phyloP scores from a whole-genome alignment of 2,113 vertebrate species.

The Pardalotus punctatus region DNA sequence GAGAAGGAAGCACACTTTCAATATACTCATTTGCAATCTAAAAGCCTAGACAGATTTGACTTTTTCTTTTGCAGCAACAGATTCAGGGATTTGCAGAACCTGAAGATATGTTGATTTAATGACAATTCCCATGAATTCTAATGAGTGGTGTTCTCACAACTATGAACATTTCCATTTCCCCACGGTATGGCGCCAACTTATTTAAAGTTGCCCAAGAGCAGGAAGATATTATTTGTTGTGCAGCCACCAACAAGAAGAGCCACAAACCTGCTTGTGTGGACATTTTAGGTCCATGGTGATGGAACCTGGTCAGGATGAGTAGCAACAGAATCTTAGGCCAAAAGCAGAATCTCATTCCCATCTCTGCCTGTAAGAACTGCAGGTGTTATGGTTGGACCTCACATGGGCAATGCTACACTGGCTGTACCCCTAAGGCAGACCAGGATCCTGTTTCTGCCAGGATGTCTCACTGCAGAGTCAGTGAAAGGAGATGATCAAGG shows the following conservation, averaged over 20 bases:
- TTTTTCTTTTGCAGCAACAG: not conserved
- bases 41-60: not conserved
- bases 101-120: not conserved
- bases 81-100: not conserved
- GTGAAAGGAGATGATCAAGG: not conserved
- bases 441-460: not conserved
- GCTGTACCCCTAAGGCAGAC: not conserved
- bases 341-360: not conserved
- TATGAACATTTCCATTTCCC: not conserved
- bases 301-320: not conserved
- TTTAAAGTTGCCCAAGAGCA: not conserved
- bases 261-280: not conserved
- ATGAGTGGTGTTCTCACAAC: not conserved
- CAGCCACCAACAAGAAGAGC: not conserved
- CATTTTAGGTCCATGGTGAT: not conserved
- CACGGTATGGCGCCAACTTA: fast-evolving
- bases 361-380: not conserved
- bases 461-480: not conserved
- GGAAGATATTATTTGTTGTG: not conserved
- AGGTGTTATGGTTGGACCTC: not conserved
- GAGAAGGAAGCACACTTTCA: not conserved
- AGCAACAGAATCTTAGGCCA: not conserved
- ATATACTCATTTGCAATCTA: conserved; percentile 30
- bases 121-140: not conserved
- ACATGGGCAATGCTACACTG: not conserved